phyloP scores from a whole-genome alignment of 2,113 vertebrate species.

The Gasterosteus aculeatus region DNA sequence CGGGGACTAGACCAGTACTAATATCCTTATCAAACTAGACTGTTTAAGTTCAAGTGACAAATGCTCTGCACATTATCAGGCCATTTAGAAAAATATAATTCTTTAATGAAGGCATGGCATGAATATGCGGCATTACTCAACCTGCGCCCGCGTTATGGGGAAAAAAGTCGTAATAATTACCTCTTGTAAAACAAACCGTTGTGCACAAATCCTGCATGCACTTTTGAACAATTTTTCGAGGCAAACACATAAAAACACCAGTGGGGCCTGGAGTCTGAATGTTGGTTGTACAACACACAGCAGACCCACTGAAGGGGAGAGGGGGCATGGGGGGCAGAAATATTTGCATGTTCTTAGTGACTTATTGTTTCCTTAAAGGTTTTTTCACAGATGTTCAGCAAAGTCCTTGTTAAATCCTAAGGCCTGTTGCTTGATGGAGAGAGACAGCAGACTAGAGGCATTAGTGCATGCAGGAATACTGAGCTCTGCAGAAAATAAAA shows the following conservation, averaged over 20 bases:
- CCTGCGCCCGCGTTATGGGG: background rate
- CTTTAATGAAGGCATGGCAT: background rate
- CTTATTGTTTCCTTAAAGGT: constrained; percentile 17
- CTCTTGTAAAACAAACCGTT: background rate
- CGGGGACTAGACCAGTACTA: background rate
- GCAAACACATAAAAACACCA: constrained; percentile 5
- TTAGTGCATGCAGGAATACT: background rate
- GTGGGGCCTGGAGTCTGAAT: constrained; percentile 3
- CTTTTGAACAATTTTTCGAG: constrained; percentile 5
- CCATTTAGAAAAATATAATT: background rate
- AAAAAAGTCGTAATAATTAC: background rate
- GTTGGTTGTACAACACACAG: constrained; percentile 17
- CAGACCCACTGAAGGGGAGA: constrained; percentile 10
- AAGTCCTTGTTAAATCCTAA: background rate
- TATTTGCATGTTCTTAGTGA: constrained; percentile 11
- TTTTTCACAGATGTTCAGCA: constrained; percentile 34
- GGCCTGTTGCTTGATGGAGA: background rate
- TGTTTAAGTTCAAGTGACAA: background rate
- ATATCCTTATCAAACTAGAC: background rate
- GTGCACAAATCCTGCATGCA: background rate
- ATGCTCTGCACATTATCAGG: background rate
- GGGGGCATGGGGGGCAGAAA: background rate
- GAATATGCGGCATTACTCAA: background rate
- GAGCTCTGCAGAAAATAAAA: constrained; percentile 32
- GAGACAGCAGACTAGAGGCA: constrained; percentile 9